Evolutionary conservation across 2,888 invertebrate species (phyloP).

Genomic region (Chrysolina americana): DNA sequence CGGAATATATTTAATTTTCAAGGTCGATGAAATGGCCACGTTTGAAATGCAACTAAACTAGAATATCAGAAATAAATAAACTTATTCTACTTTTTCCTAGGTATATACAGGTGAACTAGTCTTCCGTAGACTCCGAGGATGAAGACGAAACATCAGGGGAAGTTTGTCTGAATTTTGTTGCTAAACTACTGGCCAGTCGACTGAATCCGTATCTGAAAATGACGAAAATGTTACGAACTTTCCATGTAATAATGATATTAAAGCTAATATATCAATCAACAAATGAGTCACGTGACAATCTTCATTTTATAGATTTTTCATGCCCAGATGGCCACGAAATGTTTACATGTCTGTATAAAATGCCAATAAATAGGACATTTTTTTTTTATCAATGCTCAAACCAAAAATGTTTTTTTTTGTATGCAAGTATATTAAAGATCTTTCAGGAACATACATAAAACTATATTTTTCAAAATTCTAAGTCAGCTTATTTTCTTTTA

Average conservation of each 20-base stretch:
- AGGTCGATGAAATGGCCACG: slow-evolving; percentile 7
- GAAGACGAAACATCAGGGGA: slow-evolving; percentile 35
- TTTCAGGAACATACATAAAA: no score
- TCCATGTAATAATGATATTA: not conserved
- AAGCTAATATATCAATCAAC: no score
- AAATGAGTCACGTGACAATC: no score
- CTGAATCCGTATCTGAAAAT: slow-evolving; percentile 63
- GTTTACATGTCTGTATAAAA: no score
- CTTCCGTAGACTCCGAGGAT: slow-evolving; percentile 41
- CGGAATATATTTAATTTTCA: not conserved
- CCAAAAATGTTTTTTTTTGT: no score
- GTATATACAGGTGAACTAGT: slow-evolving; percentile 14
- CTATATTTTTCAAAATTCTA: no score
- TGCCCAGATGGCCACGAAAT: no score
- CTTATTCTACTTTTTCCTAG: not conserved
- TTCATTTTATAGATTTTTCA: no score
- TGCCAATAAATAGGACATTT: no score
- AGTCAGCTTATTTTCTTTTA: no score
- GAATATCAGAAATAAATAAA: not conserved
- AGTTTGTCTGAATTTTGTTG: slow-evolving; percentile 56
- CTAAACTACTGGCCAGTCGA: slow-evolving; percentile 63
- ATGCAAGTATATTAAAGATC: no score
- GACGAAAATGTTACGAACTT: not conserved
- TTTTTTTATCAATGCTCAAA: no score
- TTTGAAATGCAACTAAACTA: not conserved